Evolutionary conservation across 1,140 invertebrate species (phyloP).

Genomic region (Macrotrachela quadricornifera): DNA sequence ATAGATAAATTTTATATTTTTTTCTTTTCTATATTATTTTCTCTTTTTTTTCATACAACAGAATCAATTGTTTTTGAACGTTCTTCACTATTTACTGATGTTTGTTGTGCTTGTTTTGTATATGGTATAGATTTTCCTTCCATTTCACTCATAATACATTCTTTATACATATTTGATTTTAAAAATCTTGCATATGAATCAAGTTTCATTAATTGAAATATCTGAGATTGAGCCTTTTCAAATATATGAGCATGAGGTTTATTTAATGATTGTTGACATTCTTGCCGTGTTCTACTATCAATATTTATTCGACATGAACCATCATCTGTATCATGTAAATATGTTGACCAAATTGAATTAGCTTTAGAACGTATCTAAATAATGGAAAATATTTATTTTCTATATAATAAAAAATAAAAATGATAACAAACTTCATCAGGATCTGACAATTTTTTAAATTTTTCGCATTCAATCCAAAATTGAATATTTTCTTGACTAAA

Average conservation of each 20-base stretch:
- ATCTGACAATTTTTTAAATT: constrained; percentile 39
- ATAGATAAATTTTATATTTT: too few relatives aligned
- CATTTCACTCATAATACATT: constrained; percentile 42
- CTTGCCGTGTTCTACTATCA: constrained; percentile 28
- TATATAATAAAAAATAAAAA: too few relatives aligned
- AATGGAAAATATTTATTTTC: too few relatives aligned
- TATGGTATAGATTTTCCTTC: constrained; percentile 23
- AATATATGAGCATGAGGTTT: background rate
- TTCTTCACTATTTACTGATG: too few relatives aligned
- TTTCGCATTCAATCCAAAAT: constrained; percentile 80
- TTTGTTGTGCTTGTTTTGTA: too few relatives aligned
- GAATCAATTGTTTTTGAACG: too few relatives aligned
- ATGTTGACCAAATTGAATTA: background rate
- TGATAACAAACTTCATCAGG: constrained; percentile 11
- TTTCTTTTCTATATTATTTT: too few relatives aligned
- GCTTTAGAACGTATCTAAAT: constrained; percentile 13
- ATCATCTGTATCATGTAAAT: background rate
- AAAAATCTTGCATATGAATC: constrained; percentile 85
- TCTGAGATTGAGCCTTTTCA: constrained; percentile 57
- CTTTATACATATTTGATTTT: constrained; percentile 66
- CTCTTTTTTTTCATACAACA: too few relatives aligned
- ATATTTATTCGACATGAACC: constrained; percentile 7
- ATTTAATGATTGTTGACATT: constrained; percentile 19
- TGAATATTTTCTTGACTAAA: constrained; percentile 88
- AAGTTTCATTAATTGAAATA: constrained; percentile 91